A percentile compares a stretch with the other conserved stretches of the same genome.
Evolutionary conservation across 2,797 vertebrate species (phyloP).

Genomic region (Xiphorhynchus erythropygius): DNA sequence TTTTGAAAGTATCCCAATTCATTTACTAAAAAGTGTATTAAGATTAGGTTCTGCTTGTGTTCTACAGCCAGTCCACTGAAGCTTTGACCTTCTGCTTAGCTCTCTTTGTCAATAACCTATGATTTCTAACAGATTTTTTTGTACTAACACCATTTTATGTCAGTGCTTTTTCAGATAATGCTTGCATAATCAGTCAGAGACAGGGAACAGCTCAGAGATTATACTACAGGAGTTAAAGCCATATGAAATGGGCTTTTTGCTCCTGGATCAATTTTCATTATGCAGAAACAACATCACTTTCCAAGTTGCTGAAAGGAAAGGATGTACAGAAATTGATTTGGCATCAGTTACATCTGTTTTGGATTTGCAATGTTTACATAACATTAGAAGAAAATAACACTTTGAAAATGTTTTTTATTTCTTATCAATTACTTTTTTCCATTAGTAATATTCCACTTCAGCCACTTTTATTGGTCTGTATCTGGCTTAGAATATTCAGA

Average conservation of each 20-base stretch:
- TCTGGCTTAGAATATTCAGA: neutral
- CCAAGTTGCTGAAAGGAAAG: conserved; percentile 54
- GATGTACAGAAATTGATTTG: conserved; percentile 46
- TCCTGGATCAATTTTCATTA: conserved; percentile 66
- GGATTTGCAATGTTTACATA: conserved; percentile 69
- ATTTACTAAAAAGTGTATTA: neutral
- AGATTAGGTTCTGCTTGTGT: neutral
- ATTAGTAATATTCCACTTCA: neutral
- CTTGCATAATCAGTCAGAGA: neutral
- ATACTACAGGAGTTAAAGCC: neutral
- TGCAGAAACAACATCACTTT: conserved; percentile 60
- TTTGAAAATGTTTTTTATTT: conserved; percentile 30
- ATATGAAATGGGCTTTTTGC: conserved; percentile 6
- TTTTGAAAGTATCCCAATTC: neutral
- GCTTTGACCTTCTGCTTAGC: neutral
- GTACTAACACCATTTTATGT: neutral
- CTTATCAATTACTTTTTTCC: conserved; percentile 25
- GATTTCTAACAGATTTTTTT: neutral
- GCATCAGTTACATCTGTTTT: conserved; percentile 60
- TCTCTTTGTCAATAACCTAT: neutral
- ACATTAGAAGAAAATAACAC: conserved; percentile 55
- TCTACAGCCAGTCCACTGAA: neutral
- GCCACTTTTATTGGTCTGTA: neutral
- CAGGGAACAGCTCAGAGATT: conserved; percentile 27
- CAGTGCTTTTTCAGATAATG: conserved; percentile 3